Evolutionary conservation across 2,797 vertebrate species (phyloP).

Genomic region (Schizopygopsis malacanthus): DNA sequence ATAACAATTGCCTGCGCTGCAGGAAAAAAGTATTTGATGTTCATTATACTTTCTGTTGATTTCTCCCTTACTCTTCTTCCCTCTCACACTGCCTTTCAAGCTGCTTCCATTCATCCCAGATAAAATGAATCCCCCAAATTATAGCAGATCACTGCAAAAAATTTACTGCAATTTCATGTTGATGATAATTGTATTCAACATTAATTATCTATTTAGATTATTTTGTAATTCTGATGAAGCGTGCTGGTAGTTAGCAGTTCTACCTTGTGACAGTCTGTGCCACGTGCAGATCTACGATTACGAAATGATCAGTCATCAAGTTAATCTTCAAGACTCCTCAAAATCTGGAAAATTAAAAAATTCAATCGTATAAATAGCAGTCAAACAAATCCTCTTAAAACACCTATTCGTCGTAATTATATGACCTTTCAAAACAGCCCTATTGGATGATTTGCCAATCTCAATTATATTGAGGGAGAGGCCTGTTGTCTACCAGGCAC

Average conservation of each 20-base stretch:
- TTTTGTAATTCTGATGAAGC: conserved; percentile 71
- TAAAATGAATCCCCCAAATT: conserved; percentile 70
- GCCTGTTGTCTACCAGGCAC: conserved; percentile 44
- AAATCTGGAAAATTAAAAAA: conserved; percentile 64
- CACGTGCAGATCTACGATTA: conserved; percentile 3
- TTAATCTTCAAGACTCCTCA: conserved; percentile 67
- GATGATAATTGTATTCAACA: conserved; percentile 75
- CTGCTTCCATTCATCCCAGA: conserved; percentile 66
- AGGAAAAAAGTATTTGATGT: conserved; percentile 74
- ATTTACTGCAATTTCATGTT: conserved; percentile 66
- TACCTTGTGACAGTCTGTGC: conserved; percentile 37
- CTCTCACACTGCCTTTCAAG: conserved; percentile 54
- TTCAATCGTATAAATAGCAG: conserved; percentile 61
- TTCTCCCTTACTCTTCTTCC: conserved; percentile 54
- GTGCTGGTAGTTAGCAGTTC: conserved; percentile 65
- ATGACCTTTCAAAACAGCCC: conserved; percentile 16
- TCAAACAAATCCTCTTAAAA: conserved; percentile 60
- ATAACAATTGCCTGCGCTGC: conserved; percentile 70
- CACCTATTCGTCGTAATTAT: conserved; percentile 59
- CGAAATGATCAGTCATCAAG: conserved; percentile 58
- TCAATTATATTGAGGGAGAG: conserved; percentile 60
- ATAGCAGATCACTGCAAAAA: conserved; percentile 63
- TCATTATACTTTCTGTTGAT: conserved; percentile 77
- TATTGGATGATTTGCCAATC: conserved; percentile 38
- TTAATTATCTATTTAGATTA: conserved; percentile 74